Evolutionary conservation across 2,888 invertebrate species (phyloP), one percentile per base, ranked within the genome.

Genomic region (Oasisia sp.): DNA sequence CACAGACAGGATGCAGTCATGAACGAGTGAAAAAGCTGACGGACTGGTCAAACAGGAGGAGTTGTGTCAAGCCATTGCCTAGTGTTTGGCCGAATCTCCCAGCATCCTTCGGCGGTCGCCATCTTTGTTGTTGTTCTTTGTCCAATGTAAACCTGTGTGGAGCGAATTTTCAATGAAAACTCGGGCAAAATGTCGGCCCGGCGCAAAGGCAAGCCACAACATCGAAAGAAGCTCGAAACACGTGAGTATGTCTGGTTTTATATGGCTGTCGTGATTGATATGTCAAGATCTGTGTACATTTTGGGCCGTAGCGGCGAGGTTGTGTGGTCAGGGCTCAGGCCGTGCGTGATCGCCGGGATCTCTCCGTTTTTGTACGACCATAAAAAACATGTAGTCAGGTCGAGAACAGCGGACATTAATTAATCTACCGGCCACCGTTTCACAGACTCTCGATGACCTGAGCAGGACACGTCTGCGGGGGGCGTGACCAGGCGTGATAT

Each of bases 131-230:
- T 92, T 92, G 92, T 92, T 92, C 92, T 92, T 92, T 92, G 92
- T 92, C 92, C 92, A 92, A 92, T 91, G 92, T 92, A 89, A 92
- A 92, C 89, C 92, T 92, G 92, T 56, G 92, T 91, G 92, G 74
- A 50, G 92, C 92, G 89, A 92, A 91, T 92, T 92, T 94, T 91
- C 92, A 93, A 92, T 92, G 93, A 92, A 92, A 93, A 92, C 93
- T 91, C 93, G 89, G 91, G 91, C 92, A 93, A 94, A 94, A 95
- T 95, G 95, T 95, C 95, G 95, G 95, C 96, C 94, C 95, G 96
- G 93, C 96, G 96, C 94, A 96, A 96, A 94, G 96, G 96, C 94
- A 96, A 96, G 94, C 96, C 96, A 94, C 96, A 96, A 93, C 96
- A 96, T 94, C 95, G 96, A 92, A 92, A 92, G 92, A 92, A 92